A percentile compares a stretch with the other conserved stretches of the same genome.
These are phyloP conservation scores for Campoplex capitator DNA, from an alignment of 2,888 invertebrate species.

Conservation along the genomic window DNA sequence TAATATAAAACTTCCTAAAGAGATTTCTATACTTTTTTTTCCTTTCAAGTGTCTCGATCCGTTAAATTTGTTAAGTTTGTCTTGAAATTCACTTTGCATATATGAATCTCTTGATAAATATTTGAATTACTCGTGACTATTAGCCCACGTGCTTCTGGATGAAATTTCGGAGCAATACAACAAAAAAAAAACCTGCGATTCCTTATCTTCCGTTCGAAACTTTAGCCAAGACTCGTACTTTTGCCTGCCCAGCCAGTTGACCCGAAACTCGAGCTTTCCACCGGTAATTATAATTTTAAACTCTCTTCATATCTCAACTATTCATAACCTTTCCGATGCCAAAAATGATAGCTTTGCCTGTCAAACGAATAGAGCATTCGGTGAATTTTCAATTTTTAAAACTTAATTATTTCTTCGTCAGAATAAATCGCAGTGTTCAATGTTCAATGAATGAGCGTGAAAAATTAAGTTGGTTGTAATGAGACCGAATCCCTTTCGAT, in stretches of 20 bases:
- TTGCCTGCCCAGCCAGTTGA: constrained; percentile 20
- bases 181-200: constrained; percentile 37
- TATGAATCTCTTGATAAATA: constrained; percentile 20
- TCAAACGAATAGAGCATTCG: background rate
- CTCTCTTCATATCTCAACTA: constrained; percentile 84
- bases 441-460: background rate
- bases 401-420: background rate
- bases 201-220: constrained; percentile 45
- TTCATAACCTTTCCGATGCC: constrained; percentile 78
- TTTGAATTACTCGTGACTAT: constrained; percentile 56
- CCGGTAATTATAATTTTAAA: constrained; percentile 79
- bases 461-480: background rate
- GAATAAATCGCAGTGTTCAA: background rate
- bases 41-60: constrained; percentile 3
- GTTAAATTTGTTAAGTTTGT: constrained; percentile 52
- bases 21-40: constrained; percentile 29
- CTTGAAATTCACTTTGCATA: constrained; percentile 59
- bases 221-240: constrained; percentile 53
- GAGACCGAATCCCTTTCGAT: constrained; percentile 11
- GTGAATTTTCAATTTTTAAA: background rate
- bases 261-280: constrained; percentile 71
- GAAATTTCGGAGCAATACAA: constrained; percentile 25
- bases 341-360: constrained; percentile 58
- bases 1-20: constrained; percentile 43
- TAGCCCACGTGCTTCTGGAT: constrained; percentile 46